Evolutionary conservation across 1,140 invertebrate species (phyloP).

Genomic region (Caenorhabditis inopinata): DNA sequence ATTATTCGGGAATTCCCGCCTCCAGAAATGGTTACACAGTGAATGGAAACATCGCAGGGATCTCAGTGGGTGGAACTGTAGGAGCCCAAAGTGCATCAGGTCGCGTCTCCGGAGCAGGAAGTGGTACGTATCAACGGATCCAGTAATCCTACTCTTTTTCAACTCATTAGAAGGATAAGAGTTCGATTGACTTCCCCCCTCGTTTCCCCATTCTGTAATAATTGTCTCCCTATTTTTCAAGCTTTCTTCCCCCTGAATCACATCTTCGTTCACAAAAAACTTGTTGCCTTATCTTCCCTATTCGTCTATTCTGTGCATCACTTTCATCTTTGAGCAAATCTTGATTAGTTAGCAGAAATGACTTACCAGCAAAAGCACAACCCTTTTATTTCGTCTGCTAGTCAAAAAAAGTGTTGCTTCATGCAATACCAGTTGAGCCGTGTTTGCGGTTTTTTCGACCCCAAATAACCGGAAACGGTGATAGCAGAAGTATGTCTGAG

Average conservation of each 20-base stretch:
- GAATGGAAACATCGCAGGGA: not conserved
- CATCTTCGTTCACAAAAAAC: not conserved
- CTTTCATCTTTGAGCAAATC: conserved; percentile 10
- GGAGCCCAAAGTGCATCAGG: not conserved
- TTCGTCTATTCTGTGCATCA: not conserved
- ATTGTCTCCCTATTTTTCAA: not conserved
- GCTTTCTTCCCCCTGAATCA: not conserved
- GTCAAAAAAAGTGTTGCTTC: conserved; percentile 1
- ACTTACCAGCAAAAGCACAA: not conserved
- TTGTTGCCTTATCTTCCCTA: not conserved
- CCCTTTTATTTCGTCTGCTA: not conserved
- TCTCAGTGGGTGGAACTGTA: conserved; percentile 2
- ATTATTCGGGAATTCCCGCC: not conserved
- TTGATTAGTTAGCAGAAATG: conserved; percentile 18
- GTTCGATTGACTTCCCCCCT: too few species aligned
- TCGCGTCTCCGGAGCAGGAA: not conserved
- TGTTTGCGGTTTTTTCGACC: conserved; percentile 6
- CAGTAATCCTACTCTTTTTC: not conserved
- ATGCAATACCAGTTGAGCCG: conserved; percentile 9
- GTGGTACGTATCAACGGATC: conserved; percentile 10
- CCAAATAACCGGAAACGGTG: conserved; percentile 28
- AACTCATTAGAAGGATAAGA: not conserved
- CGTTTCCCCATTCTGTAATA: too few species aligned
- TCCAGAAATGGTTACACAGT: not conserved
- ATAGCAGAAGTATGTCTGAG: not conserved